phyloP scores from a whole-genome alignment of 2,113 vertebrate species.

The Psittacula cyanocephala region DNA sequence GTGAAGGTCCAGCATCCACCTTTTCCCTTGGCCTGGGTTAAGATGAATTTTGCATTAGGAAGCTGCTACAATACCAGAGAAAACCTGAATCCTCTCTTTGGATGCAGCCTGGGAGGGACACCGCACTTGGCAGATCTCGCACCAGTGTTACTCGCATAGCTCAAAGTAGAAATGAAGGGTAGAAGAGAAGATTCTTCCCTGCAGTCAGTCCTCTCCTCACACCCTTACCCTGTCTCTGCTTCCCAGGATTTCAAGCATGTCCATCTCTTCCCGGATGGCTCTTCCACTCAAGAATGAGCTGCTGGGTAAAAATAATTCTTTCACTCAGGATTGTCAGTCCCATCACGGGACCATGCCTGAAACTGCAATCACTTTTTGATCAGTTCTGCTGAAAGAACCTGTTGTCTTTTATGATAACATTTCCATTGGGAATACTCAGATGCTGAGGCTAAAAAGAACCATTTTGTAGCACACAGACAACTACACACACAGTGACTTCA shows the following conservation, averaged over 20 bases:
- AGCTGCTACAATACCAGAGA: not conserved
- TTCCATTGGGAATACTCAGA: conserved; percentile 54
- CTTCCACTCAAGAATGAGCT: not conserved
- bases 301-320: not conserved
- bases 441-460: conserved; percentile 24
- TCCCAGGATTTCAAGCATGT: not conserved
- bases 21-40: not conserved
- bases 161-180: not conserved
- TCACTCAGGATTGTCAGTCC: not conserved
- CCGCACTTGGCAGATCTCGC: not conserved
- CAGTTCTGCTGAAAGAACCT: conserved; percentile 47
- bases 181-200: not conserved
- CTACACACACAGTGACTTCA: conserved; percentile 48
- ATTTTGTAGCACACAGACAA: conserved; percentile 21
- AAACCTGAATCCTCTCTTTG: not conserved
- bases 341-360: not conserved
- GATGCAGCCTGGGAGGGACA: not conserved
- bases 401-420: conserved; percentile 46
- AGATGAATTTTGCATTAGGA: not conserved
- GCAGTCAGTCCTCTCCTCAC: not conserved
- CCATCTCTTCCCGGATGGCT: not conserved
- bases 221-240: not conserved
- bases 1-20: not conserved
- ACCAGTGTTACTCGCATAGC: not conserved
- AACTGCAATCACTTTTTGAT: conserved; percentile 38